These are phyloP conservation scores for Cossypha caffra DNA, from an alignment of 2,797 vertebrate species.

Conservation along the genomic window DNA sequence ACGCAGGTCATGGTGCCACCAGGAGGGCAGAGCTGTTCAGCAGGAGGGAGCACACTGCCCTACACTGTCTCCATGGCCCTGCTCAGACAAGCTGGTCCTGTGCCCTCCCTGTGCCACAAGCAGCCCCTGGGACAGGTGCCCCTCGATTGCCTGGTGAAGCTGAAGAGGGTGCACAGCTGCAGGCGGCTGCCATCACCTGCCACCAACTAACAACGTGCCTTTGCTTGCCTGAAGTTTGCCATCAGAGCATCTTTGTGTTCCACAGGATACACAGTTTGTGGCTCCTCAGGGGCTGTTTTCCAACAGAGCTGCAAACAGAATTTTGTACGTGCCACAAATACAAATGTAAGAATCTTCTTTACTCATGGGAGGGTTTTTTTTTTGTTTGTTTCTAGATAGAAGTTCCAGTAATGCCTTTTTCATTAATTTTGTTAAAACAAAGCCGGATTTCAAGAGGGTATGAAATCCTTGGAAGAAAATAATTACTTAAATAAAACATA, in stretches of 20 bases:
- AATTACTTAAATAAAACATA: background rate
- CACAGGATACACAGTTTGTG: background rate
- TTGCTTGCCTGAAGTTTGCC: background rate
- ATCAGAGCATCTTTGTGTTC: background rate
- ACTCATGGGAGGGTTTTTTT: background rate
- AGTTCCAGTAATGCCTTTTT: background rate
- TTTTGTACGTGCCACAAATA: background rate
- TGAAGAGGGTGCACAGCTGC: background rate
- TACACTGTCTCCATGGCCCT: accelerated
- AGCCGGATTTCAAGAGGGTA: background rate
- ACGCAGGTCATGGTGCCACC: background rate
- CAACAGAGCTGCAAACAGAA: background rate
- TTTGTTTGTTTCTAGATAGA: background rate
- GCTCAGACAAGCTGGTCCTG: background rate
- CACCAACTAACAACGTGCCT: accelerated
- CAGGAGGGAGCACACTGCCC: accelerated
- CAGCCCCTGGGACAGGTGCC: background rate
- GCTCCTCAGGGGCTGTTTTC: background rate
- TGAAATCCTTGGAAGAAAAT: background rate
- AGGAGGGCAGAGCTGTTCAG: background rate
- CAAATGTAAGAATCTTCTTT: background rate
- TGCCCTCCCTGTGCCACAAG: background rate
- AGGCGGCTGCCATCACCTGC: accelerated
- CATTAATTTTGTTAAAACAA: background rate
- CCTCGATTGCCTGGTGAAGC: background rate